These are phyloP conservation scores for Harpalus rubripes DNA, from an alignment of 2,888 invertebrate species.

Conservation along the genomic window DNA sequence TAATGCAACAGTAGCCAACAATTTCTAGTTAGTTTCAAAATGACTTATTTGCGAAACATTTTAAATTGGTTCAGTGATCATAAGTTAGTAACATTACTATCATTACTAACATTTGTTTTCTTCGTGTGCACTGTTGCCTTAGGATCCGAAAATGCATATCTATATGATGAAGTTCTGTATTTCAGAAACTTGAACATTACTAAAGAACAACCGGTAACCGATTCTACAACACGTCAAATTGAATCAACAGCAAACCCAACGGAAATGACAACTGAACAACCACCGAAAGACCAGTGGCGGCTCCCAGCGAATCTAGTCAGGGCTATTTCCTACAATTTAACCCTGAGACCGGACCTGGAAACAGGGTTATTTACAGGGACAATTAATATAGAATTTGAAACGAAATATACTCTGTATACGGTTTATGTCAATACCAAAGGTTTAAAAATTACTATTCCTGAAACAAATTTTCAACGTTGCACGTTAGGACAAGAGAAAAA, in stretches of 20 bases:
- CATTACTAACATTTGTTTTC: slow-evolving; percentile 76
- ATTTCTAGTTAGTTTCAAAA: slow-evolving; percentile 3
- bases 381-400: slow-evolving; percentile 77
- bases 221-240: slow-evolving; percentile 45
- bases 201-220: slow-evolving; percentile 33
- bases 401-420: slow-evolving; percentile 73
- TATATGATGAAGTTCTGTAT: slow-evolving; percentile 70
- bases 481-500: neutral
- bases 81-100: slow-evolving; percentile 76
- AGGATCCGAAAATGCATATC: slow-evolving; percentile 76
- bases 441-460: neutral
- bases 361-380: slow-evolving; percentile 80
- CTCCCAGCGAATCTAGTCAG: slow-evolving; percentile 83
- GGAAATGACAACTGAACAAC: neutral
- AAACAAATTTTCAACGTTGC: neutral
- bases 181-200: slow-evolving; percentile 67
- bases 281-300: slow-evolving; percentile 75
- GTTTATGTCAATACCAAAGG: slow-evolving; percentile 77
- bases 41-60: slow-evolving; percentile 53
- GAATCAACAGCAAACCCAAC: slow-evolving; percentile 26
- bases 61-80: slow-evolving; percentile 71
- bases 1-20: neutral
- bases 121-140: slow-evolving; percentile 80
- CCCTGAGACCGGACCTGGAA: slow-evolving; percentile 83
- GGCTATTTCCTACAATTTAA: slow-evolving; percentile 82